A percentile compares a stretch with the other conserved stretches of the same genome.
Conservation (phyloP, 1,140 invertebrate genomes). For the Zophobas atratus region DNA sequence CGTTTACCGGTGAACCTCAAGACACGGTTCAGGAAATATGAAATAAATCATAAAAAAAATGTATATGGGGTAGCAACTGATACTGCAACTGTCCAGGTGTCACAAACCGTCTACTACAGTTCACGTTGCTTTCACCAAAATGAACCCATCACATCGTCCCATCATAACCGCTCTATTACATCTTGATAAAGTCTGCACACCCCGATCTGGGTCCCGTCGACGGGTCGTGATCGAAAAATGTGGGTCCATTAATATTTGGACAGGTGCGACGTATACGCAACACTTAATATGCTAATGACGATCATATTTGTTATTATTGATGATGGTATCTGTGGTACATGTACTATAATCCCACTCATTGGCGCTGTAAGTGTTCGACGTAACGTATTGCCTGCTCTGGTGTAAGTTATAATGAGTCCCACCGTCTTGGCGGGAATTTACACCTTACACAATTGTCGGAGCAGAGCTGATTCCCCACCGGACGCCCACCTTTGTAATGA, state of each 20-base stretch:
- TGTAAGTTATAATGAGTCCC: constrained; percentile 61
- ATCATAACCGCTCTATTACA: too few species aligned
- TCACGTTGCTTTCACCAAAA: too few species aligned
- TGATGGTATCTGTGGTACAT: constrained; percentile 62
- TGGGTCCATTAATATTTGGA: constrained; percentile 45
- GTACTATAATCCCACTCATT: constrained; percentile 62
- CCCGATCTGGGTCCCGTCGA: constrained; percentile 9
- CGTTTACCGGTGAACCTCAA: too few species aligned
- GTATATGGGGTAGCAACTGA: too few species aligned
- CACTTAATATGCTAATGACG: constrained; percentile 59
- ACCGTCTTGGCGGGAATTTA: constrained; percentile 63
- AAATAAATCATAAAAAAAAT: too few species aligned
- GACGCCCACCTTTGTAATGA: constrained; percentile 66
- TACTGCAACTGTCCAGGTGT: too few species aligned
- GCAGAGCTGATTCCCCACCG: constrained; percentile 58
- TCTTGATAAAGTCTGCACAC: background rate
- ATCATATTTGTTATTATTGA: constrained; percentile 65
- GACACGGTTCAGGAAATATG: too few species aligned
- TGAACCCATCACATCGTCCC: too few species aligned
- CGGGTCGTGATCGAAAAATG: background rate
- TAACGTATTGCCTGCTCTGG: constrained; percentile 60
- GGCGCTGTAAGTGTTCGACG: constrained; percentile 56
- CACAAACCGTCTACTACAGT: too few species aligned
- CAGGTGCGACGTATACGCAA: constrained; percentile 44
- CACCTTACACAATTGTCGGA: constrained; percentile 65